Base-by-base conservation (phyloP, 2,113 vertebrate genomes). In the Phalacrocorax aristotelis region DNA sequence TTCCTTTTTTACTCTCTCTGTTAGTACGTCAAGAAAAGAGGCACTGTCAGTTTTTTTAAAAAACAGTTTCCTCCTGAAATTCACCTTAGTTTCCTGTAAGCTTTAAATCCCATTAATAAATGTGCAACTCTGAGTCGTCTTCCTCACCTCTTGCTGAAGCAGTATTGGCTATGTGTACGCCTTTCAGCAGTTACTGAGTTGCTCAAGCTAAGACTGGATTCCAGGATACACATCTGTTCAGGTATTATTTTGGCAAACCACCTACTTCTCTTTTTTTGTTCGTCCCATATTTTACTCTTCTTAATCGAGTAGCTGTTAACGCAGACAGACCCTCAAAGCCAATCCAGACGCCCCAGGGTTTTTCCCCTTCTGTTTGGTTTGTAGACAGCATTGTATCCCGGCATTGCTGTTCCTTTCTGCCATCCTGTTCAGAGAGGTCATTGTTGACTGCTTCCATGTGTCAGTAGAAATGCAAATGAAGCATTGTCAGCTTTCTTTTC, bases 381-480 rank as follows among this genome's bases (percentile, higher is more conserved):
- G 65, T 75, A 96, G 94, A 85, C 95, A 85, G 87, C 70, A 32
- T 95, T 87, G 92, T 93, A 23, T 84, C 57, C 66, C 61, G 55
- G 90, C 78, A 13, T 29, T 4, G 17, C 74, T 87, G 81, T 78
- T 49, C 64, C 60, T 58, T 70, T 40, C 54, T 65, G 81, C 38
- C 2, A 0, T 60, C 76, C 57, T 68, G 48, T 51, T 88, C 79
- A 87, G 83, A 42, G 71, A 34, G 64, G 60, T 90, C 46, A 65
- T 88, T 95, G 92, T 96, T 91, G 90, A 20, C 94, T 69, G 82
- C 44, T 88, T 90, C 76, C 87, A 7, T 65, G 66, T 52, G 88
- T 11, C 57, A 55, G 90, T 85, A 55, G 88, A 69, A 87, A 96
- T 96, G 94, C 88, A 96, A 95, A 97, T 97, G 90, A 96, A 65